These are phyloP conservation scores for Cephonodes hylas DNA, from an alignment of 2,888 invertebrate species.

Conservation along the genomic window DNA sequence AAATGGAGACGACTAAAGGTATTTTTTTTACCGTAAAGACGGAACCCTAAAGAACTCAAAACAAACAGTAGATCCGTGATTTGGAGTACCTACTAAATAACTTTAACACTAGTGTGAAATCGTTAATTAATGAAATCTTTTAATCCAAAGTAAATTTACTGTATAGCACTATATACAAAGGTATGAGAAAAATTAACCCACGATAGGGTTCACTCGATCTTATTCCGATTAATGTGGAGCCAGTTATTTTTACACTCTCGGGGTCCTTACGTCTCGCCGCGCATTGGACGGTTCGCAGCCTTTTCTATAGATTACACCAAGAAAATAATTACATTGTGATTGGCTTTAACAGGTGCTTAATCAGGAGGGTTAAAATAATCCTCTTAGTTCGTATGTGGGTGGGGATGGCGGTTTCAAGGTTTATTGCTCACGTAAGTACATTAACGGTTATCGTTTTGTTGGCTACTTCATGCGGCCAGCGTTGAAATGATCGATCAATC, in stretches of 20 bases:
- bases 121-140: not conserved
- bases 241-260: slow-evolving; percentile 12
- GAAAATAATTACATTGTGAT: slow-evolving; percentile 10
- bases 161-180: not conserved
- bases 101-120: not conserved
- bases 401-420: not conserved
- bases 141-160: not conserved
- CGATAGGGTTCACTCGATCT: slow-evolving; percentile 14
- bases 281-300: slow-evolving; percentile 1
- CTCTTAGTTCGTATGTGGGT: not conserved
- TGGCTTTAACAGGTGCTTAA: slow-evolving; percentile 5
- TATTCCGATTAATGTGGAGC: slow-evolving; percentile 14
- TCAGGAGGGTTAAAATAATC: not conserved
- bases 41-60: too few species aligned
- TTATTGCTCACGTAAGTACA: not conserved
- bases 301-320: slow-evolving; percentile 3
- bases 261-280: not conserved
- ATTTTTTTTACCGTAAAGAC: too few species aligned
- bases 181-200: slow-evolving; percentile 12
- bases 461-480: not conserved
- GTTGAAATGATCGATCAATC: not conserved
- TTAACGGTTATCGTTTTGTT: not conserved
- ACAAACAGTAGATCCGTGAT: too few species aligned
- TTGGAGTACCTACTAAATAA: too few species aligned
- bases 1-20: too few species aligned